Conservation (phyloP, 2,888 invertebrate genomes). For the Tromatobia lineatoria region DNA sequence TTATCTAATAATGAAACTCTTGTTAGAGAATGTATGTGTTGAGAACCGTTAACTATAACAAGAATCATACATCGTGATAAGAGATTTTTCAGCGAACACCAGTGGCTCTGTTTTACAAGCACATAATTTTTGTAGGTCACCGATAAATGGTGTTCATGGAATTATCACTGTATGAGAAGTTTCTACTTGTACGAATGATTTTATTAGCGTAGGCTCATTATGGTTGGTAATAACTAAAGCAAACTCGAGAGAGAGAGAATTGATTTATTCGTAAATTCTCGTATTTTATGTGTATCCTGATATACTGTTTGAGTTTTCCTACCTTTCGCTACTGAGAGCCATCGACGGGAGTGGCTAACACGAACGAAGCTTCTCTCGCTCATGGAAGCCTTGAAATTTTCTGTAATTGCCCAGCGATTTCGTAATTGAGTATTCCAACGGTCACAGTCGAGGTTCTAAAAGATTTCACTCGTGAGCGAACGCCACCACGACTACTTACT, state of each 20-base stretch:
- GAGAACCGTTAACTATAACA: neutral
- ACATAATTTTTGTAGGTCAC: neutral
- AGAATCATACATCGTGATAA: slow-evolving; percentile 29
- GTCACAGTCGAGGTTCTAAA: slow-evolving; percentile 63
- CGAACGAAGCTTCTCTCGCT: slow-evolving; percentile 31
- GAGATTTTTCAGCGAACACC: slow-evolving; percentile 31
- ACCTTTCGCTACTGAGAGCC: slow-evolving; percentile 12
- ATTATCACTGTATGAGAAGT: neutral
- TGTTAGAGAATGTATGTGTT: too few species aligned
- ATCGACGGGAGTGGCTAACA: slow-evolving; percentile 29
- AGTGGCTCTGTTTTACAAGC: neutral
- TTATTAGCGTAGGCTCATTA: slow-evolving; percentile 1
- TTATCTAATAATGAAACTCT: too few species aligned
- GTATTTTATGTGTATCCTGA: neutral
- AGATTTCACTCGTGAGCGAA: slow-evolving; percentile 47
- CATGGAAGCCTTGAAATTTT: slow-evolving; percentile 77
- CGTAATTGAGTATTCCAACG: slow-evolving; percentile 75
- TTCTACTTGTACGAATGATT: slow-evolving; percentile 12
- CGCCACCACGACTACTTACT: neutral
- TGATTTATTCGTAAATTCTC: slow-evolving; percentile 2
- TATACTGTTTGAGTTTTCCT: neutral
- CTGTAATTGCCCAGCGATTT: slow-evolving; percentile 78
- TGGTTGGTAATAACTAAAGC: neutral
- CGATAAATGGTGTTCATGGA: neutral
- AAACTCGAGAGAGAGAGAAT: neutral